A percentile compares a stretch with the other conserved stretches of the same genome.
Evolutionary conservation across 2,113 vertebrate genomes (phyloP).

Genomic region (Sorex araneus): DNA sequence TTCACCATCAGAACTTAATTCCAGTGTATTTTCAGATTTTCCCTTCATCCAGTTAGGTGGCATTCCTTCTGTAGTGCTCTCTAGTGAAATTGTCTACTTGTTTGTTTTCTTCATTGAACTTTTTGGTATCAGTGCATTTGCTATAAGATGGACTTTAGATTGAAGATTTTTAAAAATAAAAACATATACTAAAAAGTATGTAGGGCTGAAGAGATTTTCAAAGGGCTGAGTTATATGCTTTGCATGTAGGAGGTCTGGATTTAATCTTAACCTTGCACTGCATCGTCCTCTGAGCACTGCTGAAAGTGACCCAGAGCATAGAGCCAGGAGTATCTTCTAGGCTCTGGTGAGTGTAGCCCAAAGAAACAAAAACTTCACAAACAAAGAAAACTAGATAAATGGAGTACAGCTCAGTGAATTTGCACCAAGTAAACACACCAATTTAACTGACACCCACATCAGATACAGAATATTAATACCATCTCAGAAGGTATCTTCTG

Average conservation of each 20-base stretch:
- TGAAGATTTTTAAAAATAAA: conserved; percentile 1
- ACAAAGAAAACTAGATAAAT: neutral
- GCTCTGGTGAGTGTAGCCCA: too few relatives aligned
- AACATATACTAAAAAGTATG: neutral
- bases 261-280: too few relatives aligned
- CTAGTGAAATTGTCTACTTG: conserved; percentile 38
- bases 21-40: conserved; percentile 30
- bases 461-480: conserved; percentile 32
- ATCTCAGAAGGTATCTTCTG: neutral
- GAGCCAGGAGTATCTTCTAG: too few relatives aligned
- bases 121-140: conserved; percentile 13
- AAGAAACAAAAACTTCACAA: neutral
- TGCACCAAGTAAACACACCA: neutral
- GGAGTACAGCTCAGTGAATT: conserved; percentile 38
- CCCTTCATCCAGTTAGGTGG: conserved; percentile 24
- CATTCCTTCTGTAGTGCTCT: neutral
- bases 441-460: neutral
- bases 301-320: too few relatives aligned
- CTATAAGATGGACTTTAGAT: conserved; percentile 30
- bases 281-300: too few relatives aligned
- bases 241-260: too few relatives aligned
- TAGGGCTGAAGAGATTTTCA: neutral
- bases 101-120: conserved; percentile 54
- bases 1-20: conserved; percentile 28
- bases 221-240: neutral